Conservation (phyloP, 2,797 vertebrate genomes). For the Cuniculus paca region DNA sequence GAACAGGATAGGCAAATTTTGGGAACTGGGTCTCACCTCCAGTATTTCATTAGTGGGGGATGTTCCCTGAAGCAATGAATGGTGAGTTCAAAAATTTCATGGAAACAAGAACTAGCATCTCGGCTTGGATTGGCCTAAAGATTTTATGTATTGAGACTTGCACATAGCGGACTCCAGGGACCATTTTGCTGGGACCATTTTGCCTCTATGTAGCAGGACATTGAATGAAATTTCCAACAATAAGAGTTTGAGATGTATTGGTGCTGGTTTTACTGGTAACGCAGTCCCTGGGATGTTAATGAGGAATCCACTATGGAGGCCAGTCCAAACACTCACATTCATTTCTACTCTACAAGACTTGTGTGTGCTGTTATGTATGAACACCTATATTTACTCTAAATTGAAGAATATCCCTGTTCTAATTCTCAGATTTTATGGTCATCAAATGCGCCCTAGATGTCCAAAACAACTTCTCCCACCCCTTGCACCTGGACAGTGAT, state of each 20-base stretch:
- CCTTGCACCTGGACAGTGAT: background rate
- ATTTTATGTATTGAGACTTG: background rate
- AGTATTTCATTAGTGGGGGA: accelerated
- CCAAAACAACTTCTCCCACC: accelerated
- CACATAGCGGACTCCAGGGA: background rate
- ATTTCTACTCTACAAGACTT: background rate
- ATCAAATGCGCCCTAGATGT: accelerated
- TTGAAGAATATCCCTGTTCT: background rate
- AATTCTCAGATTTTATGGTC: accelerated
- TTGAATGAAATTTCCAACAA: background rate
- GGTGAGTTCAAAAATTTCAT: background rate
- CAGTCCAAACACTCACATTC: background rate
- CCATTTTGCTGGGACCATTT: background rate
- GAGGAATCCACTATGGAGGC: accelerated
- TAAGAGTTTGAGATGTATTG: accelerated
- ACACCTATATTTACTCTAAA: background rate
- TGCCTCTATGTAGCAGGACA: too few relatives aligned
- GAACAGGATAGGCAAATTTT: background rate
- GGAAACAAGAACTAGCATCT: too few relatives aligned
- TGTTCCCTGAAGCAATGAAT: accelerated
- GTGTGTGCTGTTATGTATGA: background rate
- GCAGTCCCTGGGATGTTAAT: accelerated
- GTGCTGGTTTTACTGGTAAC: background rate
- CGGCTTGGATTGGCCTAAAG: background rate
- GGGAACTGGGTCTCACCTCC: background rate